Conservation (phyloP, 1,140 invertebrate species). For the Mizuhopecten yessoensis region DNA sequence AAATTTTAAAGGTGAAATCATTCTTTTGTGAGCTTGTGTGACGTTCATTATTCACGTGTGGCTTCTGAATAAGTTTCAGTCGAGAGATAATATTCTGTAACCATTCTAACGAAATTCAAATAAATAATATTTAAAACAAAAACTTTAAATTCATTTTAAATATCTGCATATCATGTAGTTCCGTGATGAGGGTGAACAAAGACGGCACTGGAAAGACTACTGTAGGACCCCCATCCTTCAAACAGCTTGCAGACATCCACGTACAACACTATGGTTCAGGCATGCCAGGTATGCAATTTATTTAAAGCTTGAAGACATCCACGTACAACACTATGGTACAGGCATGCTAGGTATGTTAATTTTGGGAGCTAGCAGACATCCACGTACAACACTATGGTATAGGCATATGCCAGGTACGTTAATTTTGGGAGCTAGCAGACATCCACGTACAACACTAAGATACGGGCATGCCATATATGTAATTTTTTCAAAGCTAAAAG, state of each 20-base stretch:
- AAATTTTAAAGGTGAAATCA: too few species aligned
- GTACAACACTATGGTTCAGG: conserved; percentile 71
- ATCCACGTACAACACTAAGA: conserved; percentile 70
- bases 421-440: conserved; percentile 64
- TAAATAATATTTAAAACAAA: too few species aligned
- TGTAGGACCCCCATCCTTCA: conserved; percentile 68
- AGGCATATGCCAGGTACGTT: too few species aligned
- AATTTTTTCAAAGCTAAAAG: too few species aligned
- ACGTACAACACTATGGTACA: conserved; percentile 70
- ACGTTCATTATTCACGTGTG: too few species aligned
- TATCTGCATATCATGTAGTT: too few species aligned
- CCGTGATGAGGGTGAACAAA: conserved; percentile 70
- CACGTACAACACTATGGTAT: conserved; percentile 70
- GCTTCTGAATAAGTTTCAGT: too few species aligned
- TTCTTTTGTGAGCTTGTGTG: too few species aligned
- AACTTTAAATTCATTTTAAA: too few species aligned
- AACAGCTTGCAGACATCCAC: conserved; percentile 65
- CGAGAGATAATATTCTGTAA: too few species aligned
- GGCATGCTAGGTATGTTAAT: conserved; percentile 65
- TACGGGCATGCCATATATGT: conserved; percentile 64
- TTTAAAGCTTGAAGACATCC: conserved; percentile 66
- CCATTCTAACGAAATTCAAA: too few species aligned
- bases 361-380: conserved; percentile 65
- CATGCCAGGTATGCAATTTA: conserved; percentile 61
- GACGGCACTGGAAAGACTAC: conserved; percentile 64